Evolutionary conservation across 2,888 invertebrate genomes (phyloP).

Genomic region (Tanytarsus gracilentus): DNA sequence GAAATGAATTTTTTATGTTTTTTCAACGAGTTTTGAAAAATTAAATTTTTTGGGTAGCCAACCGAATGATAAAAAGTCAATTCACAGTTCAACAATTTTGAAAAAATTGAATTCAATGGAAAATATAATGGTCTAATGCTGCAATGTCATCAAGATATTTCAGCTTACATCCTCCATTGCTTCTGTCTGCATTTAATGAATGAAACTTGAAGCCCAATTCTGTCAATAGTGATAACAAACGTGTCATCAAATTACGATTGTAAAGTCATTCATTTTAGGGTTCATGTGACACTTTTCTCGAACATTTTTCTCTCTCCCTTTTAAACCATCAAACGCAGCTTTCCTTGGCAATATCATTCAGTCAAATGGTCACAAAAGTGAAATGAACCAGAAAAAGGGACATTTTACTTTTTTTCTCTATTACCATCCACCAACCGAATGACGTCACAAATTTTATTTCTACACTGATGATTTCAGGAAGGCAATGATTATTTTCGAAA

Average conservation of each 20-base stretch:
- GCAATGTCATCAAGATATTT: too few species aligned
- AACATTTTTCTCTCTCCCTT: neutral
- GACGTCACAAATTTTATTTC: conserved; percentile 15
- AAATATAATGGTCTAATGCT: too few species aligned
- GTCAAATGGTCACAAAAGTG: conserved; percentile 25
- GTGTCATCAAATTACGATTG: too few species aligned
- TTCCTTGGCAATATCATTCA: conserved; percentile 21
- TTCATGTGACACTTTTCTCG: neutral
- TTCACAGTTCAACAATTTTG: conserved; percentile 3
- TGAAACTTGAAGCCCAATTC: too few species aligned
- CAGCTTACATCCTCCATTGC: too few species aligned
- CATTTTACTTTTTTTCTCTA: conserved; percentile 15
- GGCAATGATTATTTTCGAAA: neutral
- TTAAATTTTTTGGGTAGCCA: neutral
- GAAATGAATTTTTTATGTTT: neutral
- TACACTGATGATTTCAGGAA: neutral
- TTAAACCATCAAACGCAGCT: neutral
- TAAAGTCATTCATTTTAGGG: neutral
- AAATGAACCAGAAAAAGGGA: conserved; percentile 28
- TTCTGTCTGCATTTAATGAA: too few species aligned
- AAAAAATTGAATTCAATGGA: too few species aligned
- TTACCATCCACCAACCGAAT: neutral
- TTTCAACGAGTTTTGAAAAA: neutral
- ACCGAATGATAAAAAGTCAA: conserved; percentile 1
- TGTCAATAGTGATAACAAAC: too few species aligned